Evolutionary conservation across 1,140 invertebrate species (phyloP).

Genomic region (Atopsyche davidsoni): DNA sequence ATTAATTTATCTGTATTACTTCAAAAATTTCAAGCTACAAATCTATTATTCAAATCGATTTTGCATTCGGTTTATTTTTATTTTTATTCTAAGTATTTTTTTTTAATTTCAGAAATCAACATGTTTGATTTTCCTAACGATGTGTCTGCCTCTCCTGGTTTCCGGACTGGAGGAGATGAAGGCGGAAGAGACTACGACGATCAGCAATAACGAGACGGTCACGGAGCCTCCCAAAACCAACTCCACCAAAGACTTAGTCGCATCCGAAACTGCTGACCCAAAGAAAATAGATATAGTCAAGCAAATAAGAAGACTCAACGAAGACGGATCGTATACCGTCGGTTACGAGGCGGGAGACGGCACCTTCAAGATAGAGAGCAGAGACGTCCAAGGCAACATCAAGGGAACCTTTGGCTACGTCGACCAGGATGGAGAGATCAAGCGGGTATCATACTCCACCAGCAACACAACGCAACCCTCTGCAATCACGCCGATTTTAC

Average conservation of each 20-base stretch:
- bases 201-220: slow-evolving; percentile 21
- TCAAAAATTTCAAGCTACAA: too few species aligned
- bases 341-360: slow-evolving; percentile 81
- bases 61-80: too few species aligned
- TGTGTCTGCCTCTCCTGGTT: slow-evolving; percentile 20
- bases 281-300: slow-evolving; percentile 59
- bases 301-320: slow-evolving; percentile 73
- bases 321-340: slow-evolving; percentile 79
- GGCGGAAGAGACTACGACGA: slow-evolving; percentile 16
- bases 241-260: slow-evolving; percentile 46
- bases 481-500: slow-evolving; percentile 42
- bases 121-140: slow-evolving; percentile 27
- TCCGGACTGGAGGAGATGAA: slow-evolving; percentile 33
- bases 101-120: slow-evolving; percentile 30
- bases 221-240: slow-evolving; percentile 28
- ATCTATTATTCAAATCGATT: too few species aligned
- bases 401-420: slow-evolving; percentile 83
- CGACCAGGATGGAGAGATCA: slow-evolving; percentile 71
- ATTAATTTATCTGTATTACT: too few species aligned
- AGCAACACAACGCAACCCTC: slow-evolving; percentile 45
- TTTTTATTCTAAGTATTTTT: slow-evolving; percentile 6
- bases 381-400: slow-evolving; percentile 73
- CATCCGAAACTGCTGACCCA: slow-evolving; percentile 51
- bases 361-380: slow-evolving; percentile 77
- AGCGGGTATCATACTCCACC: slow-evolving; percentile 75